These are phyloP conservation scores for Neosilurus mollespiculum DNA, from an alignment of 2,797 vertebrate species.

Conservation along the genomic window DNA sequence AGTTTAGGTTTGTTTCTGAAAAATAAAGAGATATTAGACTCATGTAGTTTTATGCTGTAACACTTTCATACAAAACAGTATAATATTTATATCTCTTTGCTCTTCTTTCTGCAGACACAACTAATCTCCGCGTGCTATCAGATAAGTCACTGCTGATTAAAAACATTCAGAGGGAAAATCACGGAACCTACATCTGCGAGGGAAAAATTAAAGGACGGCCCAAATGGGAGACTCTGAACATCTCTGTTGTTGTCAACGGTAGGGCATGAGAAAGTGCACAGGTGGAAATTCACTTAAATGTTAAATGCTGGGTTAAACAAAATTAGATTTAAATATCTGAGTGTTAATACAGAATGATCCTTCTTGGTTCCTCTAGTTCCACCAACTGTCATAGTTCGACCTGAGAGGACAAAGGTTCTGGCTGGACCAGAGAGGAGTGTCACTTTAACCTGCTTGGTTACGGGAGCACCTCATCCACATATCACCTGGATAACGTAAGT, in stretches of 20 bases:
- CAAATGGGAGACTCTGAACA: accelerated
- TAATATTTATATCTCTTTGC: not conserved
- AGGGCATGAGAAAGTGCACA: slow-evolving; percentile 31
- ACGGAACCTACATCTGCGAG: slow-evolving; percentile 67
- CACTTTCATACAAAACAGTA: not conserved
- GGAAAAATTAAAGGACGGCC: slow-evolving; percentile 65
- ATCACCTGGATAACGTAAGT: slow-evolving; percentile 75
- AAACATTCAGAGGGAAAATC: slow-evolving; percentile 62
- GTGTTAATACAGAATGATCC: not conserved
- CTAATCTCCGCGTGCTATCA: slow-evolving; percentile 43
- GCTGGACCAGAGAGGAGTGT: slow-evolving; percentile 69
- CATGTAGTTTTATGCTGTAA: not conserved
- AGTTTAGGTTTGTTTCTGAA: not conserved
- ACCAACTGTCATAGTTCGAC: slow-evolving; percentile 60
- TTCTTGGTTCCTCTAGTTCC: slow-evolving; percentile 60
- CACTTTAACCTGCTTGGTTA: slow-evolving; percentile 70
- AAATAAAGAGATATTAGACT: not conserved
- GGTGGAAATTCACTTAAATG: not conserved
- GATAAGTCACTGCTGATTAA: slow-evolving; percentile 65
- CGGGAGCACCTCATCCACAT: slow-evolving; percentile 67
- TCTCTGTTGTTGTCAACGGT: slow-evolving; percentile 75
- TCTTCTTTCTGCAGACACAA: slow-evolving; percentile 41
- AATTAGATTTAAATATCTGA: too few species aligned
- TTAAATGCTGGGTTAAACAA: not conserved
- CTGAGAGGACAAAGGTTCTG: slow-evolving; percentile 60